phyloP scores from a whole-genome alignment of 2,888 invertebrate species.

The Nasonovia ribisnigri region DNA sequence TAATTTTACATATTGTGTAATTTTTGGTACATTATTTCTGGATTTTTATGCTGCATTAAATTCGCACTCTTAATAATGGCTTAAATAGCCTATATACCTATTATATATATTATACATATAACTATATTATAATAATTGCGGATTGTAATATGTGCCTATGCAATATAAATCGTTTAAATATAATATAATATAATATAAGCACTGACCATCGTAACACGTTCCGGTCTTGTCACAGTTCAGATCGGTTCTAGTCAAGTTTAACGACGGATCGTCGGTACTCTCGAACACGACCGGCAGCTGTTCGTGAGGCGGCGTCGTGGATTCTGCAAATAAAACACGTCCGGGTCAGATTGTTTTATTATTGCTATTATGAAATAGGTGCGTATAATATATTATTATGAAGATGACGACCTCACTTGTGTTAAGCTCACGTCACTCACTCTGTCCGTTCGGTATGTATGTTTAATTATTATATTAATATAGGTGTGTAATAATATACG shows the following conservation, averaged over 20 bases:
- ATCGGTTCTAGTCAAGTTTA: constrained; percentile 81
- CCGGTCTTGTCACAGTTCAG: constrained; percentile 95
- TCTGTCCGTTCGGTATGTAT: not conserved
- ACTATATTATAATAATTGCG: not conserved
- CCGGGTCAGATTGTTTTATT: not conserved
- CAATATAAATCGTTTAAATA: not conserved
- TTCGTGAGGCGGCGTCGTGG: constrained; percentile 70
- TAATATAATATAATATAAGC: not conserved
- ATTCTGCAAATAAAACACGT: constrained; percentile 72
- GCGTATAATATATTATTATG: not conserved
- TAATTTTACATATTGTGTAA: not conserved
- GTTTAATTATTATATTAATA: not conserved
- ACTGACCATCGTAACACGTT: constrained; percentile 92
- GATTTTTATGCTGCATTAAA: not conserved
- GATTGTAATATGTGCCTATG: not conserved
- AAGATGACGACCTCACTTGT: not conserved
- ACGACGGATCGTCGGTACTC: constrained; percentile 80
- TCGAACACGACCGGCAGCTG: constrained; percentile 83
- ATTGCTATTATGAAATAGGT: not conserved
- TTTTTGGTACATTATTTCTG: not conserved
- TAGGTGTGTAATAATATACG: not conserved
- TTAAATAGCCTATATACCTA: not conserved
- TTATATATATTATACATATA: too few relatives aligned
- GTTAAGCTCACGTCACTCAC: not conserved
- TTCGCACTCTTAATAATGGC: not conserved